Evolutionary conservation across 1,140 invertebrate species (phyloP).

Genomic region (Drosophila azteca): DNA sequence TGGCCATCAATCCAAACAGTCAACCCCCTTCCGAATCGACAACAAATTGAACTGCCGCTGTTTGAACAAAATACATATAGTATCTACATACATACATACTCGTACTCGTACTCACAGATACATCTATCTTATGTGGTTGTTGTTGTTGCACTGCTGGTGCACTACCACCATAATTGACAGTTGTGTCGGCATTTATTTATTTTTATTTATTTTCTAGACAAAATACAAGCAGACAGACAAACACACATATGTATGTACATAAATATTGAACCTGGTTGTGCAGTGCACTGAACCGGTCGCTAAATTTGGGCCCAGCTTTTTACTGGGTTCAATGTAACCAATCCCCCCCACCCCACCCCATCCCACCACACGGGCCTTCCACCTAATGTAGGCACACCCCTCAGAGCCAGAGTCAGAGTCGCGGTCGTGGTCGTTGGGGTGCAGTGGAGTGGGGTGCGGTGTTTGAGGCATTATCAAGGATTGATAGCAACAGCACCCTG

Average conservation of each 20-base stretch:
- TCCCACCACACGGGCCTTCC: constrained; percentile 36
- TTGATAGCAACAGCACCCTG: constrained; percentile 26
- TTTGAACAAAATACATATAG: constrained; percentile 58
- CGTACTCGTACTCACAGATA: no score
- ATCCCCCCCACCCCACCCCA: constrained; percentile 22
- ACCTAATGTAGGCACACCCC: constrained; percentile 55
- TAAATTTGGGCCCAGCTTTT: constrained; percentile 79
- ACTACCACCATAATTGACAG: constrained; percentile 75
- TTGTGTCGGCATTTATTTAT: constrained; percentile 78
- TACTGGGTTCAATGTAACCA: constrained; percentile 72
- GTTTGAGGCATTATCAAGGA: constrained; percentile 14
- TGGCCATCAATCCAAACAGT: constrained; percentile 64
- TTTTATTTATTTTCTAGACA: constrained; percentile 51
- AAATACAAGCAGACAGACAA: constrained; percentile 27
- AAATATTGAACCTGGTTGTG: constrained; percentile 33
- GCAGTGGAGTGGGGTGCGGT: background rate
- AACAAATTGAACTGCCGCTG: constrained; percentile 76
- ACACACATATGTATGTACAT: constrained; percentile 17
- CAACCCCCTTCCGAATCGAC: constrained; percentile 53
- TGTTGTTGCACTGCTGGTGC: constrained; percentile 34
- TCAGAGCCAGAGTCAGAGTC: constrained; percentile 20
- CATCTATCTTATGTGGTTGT: constrained; percentile 58
- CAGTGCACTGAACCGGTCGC: constrained; percentile 73
- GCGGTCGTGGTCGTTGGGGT: constrained; percentile 21
- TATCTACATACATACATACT: constrained; percentile 29